Percentiles rank a stretch among this genome's conserved stretches.
These are phyloP conservation scores for Drosophila fuyamai DNA, from an alignment of 1,140 invertebrate genomes.

Conservation along the genomic window DNA sequence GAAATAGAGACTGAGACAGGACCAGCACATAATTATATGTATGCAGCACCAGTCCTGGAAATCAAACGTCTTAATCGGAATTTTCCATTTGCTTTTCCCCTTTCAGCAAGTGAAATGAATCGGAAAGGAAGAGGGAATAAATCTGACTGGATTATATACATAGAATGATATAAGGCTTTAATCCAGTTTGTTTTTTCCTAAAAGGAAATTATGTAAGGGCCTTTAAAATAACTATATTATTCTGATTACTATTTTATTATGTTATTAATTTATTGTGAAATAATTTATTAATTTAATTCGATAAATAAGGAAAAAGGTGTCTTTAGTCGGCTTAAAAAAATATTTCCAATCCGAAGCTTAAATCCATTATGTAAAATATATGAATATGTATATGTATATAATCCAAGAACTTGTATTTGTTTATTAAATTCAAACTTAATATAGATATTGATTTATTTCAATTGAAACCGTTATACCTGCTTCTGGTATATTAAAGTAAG, in stretches of 20 bases:
- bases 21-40: slow-evolving; percentile 52
- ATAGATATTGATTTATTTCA: background rate
- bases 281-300: background rate
- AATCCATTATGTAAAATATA: too few relatives aligned
- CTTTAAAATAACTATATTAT: too few relatives aligned
- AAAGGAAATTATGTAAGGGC: too few relatives aligned
- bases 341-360: too few relatives aligned
- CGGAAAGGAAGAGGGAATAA: background rate
- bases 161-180: too few relatives aligned
- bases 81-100: slow-evolving; percentile 9
- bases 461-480: background rate
- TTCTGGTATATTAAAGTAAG: background rate
- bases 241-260: too few relatives aligned
- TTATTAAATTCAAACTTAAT: background rate
- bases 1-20: background rate
- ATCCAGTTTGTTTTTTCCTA: too few relatives aligned
- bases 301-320: too few relatives aligned
- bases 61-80: slow-evolving; percentile 35
- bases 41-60: slow-evolving; percentile 33
- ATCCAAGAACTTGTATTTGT: too few relatives aligned
- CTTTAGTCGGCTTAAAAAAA: too few relatives aligned
- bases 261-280: background rate
- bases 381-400: too few relatives aligned
- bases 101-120: background rate
- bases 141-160: background rate